Base-by-base conservation (phyloP, 1,140 invertebrate genomes). In the Globodera rostochiensis region DNA sequence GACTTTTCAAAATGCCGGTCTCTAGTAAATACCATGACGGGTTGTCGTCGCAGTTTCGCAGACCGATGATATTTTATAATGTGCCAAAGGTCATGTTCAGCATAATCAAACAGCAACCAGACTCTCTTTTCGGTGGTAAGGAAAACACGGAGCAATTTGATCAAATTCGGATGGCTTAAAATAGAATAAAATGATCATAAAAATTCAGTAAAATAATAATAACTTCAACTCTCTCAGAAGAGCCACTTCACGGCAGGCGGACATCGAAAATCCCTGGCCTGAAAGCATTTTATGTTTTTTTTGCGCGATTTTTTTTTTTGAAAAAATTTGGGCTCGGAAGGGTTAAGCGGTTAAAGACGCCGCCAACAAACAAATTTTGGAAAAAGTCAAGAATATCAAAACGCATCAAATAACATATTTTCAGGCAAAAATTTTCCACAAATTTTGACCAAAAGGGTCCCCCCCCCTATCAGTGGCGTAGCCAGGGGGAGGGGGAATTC, bases 81-180 rank as follows among this genome's bases (percentile, higher is more conserved):
- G 90, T 99, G 98, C 97, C 98, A 99, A 46, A 99, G 91, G 92
- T 99, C 98, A 92, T 99, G 97, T 92, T 99, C 98, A 6, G 97
- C 96, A 92, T 97, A 99, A 90, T 99, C 97, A 92, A 99, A 98
- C 49, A 99, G 91, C 45, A 99, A 91, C 94, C 96, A 99, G 4
- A 88, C 88, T 66, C 87, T 70, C 47, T 77, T 70, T 15, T 88
- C 94, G 89, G 98, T 96, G 1, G 97, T 98, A 11, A 99, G 92
- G 90, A 99, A 99, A 0, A 99, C 97, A 85, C 96, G 92, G 87
- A 98, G 97, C 50, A 99, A 91, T 79, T 88, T 80, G 45, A 89
- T 89, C 3, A 89, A 46, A 57, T 89, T 89, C 7, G 84, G 84
- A 70, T 89, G 88, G 47, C 88, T 89, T 45, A 71, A 89, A 87